These are phyloP conservation scores for Hypolimnas misippus DNA, from an alignment of 2,888 invertebrate genomes.

Conservation along the genomic window DNA sequence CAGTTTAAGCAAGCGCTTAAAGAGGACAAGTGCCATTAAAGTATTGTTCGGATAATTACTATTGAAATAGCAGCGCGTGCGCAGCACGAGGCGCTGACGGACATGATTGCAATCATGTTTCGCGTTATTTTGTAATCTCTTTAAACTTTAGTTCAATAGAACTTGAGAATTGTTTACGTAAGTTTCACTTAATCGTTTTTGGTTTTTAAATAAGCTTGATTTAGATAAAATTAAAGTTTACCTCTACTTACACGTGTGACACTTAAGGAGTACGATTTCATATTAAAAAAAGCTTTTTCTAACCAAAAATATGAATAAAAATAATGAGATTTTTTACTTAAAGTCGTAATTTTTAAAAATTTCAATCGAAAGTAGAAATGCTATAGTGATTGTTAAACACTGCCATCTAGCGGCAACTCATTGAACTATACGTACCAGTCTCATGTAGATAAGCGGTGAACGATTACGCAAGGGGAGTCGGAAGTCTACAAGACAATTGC, in stretches of 20 bases:
- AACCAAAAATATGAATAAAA: no score
- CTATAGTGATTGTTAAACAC: slow-evolving; percentile 30
- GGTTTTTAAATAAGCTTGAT: background rate
- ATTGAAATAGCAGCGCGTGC: slow-evolving; percentile 40
- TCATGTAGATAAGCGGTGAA: slow-evolving; percentile 9
- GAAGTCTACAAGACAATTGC: slow-evolving; percentile 71
- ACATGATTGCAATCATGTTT: slow-evolving; percentile 7
- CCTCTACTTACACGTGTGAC: background rate
- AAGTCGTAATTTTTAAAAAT: no score
- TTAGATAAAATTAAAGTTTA: background rate
- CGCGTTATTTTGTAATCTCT: slow-evolving; percentile 6
- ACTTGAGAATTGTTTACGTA: background rate
- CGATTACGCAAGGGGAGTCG: slow-evolving; percentile 58
- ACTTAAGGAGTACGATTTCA: no score
- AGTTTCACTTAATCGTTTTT: background rate
- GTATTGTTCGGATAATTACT: slow-evolving; percentile 37
- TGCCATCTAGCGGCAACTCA: slow-evolving; percentile 60
- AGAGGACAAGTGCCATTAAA: background rate
- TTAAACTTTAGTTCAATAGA: background rate
- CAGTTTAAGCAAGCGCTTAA: background rate
- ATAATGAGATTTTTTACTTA: no score
- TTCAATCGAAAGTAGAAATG: background rate
- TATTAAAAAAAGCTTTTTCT: no score
- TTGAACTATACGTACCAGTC: slow-evolving; percentile 48
- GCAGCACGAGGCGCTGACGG: slow-evolving; percentile 34